phyloP scores from a whole-genome alignment of 2,888 invertebrate species.

The Siphlonurus alternatus region DNA sequence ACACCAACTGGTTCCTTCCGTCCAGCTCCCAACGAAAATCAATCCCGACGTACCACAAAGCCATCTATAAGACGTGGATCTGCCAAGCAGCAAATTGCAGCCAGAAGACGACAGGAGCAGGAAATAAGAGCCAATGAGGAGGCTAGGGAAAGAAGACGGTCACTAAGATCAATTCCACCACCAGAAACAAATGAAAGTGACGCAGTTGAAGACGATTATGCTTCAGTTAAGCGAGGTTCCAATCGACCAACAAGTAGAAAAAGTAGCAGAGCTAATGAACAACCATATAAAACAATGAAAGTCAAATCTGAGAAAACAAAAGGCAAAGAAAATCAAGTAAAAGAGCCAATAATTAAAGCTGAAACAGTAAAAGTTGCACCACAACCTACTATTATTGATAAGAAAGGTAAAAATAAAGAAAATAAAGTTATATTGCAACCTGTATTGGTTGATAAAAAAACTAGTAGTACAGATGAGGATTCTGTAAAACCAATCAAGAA shows the following conservation, averaged over 20 bases:
- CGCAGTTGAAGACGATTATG: constrained; percentile 7
- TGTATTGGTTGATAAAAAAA: neutral
- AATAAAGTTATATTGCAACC: neutral
- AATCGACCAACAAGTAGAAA: constrained; percentile 9
- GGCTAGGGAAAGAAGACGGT: neutral
- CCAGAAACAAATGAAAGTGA: constrained; percentile 9
- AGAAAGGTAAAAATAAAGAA: neutral
- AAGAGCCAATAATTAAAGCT: neutral
- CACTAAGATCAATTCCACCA: neutral
- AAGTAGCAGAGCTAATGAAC: constrained; percentile 10
- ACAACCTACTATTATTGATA: neutral
- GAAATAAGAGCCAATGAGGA: constrained; percentile 1
- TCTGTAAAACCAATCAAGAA: neutral
- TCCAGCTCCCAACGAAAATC: constrained; percentile 7
- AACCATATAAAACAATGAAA: constrained; percentile 11
- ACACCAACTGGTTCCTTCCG: constrained; percentile 30
- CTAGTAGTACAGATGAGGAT: neutral
- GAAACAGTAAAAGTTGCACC: neutral
- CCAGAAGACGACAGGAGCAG: constrained; percentile 7
- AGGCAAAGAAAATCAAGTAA: neutral
- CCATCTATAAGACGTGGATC: neutral
- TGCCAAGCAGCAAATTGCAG: constrained; percentile 10
- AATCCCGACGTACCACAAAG: neutral
- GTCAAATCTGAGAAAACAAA: constrained; percentile 10
- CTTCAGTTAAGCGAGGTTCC: neutral